A percentile compares a stretch with the other conserved stretches of the same genome.
Conservation (phyloP, 1,140 invertebrate species). For the Nasonia giraulti region DNA sequence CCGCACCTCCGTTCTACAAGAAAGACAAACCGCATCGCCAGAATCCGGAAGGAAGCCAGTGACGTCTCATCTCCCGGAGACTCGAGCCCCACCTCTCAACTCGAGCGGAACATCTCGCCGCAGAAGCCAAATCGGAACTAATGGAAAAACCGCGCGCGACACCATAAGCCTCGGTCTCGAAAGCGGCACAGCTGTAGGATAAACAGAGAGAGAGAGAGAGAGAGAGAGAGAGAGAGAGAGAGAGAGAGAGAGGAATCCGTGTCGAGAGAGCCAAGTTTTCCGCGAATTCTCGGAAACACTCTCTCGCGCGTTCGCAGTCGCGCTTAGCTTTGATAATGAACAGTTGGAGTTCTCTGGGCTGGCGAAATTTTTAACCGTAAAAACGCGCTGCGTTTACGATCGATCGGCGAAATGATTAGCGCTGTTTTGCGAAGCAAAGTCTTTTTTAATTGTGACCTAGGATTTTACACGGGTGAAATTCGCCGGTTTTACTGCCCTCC, state of each 20-base stretch:
- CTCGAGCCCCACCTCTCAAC: neutral
- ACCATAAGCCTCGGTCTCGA: neutral
- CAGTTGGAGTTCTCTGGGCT: neutral
- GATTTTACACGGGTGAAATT: no score
- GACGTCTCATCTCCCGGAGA: no score
- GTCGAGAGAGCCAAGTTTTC: neutral
- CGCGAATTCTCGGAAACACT: slow-evolving; percentile 11
- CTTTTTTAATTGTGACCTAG: no score
- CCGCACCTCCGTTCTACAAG: no score
- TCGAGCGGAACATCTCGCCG: neutral
- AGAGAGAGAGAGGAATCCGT: neutral
- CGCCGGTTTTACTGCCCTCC: no score
- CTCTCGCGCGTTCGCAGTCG: neutral
- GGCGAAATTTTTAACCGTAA: neutral
- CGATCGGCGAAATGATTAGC: neutral
- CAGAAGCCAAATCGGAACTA: slow-evolving; percentile 27
- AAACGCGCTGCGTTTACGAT: neutral
- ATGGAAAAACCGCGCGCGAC: neutral
- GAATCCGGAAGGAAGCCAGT: neutral
- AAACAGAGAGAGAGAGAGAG: neutral
- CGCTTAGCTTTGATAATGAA: slow-evolving; percentile 5
- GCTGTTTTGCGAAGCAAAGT: neutral
- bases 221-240: neutral
- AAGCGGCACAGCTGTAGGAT: neutral
- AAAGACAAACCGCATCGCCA: neutral